Percentiles rank a stretch among this genome's conserved stretches.
Evolutionary conservation across 2,888 invertebrate genomes (phyloP).

Genomic region (Campoplex capitator): DNA sequence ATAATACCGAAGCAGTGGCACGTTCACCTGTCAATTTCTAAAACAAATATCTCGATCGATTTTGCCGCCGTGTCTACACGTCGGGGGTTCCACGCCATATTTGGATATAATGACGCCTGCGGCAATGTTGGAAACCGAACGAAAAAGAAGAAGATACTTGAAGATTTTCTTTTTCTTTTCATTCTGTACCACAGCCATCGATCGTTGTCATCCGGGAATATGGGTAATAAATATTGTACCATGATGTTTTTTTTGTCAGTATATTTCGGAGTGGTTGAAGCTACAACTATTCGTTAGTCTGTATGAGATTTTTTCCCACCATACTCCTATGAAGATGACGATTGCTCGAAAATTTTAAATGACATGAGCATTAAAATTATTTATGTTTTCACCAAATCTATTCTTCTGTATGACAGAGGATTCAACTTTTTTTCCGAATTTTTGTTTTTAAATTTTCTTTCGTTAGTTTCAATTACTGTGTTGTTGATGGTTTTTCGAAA

Average conservation of each 20-base stretch:
- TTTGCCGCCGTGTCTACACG: constrained; percentile 31
- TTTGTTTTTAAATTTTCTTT: no score
- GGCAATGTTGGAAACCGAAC: constrained; percentile 21
- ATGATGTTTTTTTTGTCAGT: neutral
- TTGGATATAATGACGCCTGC: constrained; percentile 39
- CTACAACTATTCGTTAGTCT: neutral
- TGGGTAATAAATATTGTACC: neutral
- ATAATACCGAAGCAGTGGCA: constrained; percentile 49
- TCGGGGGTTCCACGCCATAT: constrained; percentile 40
- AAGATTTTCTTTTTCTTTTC: constrained; percentile 9
- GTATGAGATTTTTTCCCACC: no score
- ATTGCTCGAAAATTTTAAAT: no score
- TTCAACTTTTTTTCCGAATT: no score
- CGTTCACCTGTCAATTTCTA: constrained; percentile 65
- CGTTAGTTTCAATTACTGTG: no score
- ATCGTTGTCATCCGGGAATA: constrained; percentile 1
- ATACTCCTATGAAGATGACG: no score
- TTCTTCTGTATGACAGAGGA: no score
- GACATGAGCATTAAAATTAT: no score
- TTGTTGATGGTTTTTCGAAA: no score
- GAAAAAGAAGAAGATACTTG: constrained; percentile 3
- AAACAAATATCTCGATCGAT: constrained; percentile 67
- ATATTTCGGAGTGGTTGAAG: neutral
- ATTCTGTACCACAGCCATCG: neutral
- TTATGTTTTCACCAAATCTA: no score